These are phyloP conservation scores for Cantharis flavilabris DNA, from an alignment of 2,888 invertebrate species.

Conservation along the genomic window DNA sequence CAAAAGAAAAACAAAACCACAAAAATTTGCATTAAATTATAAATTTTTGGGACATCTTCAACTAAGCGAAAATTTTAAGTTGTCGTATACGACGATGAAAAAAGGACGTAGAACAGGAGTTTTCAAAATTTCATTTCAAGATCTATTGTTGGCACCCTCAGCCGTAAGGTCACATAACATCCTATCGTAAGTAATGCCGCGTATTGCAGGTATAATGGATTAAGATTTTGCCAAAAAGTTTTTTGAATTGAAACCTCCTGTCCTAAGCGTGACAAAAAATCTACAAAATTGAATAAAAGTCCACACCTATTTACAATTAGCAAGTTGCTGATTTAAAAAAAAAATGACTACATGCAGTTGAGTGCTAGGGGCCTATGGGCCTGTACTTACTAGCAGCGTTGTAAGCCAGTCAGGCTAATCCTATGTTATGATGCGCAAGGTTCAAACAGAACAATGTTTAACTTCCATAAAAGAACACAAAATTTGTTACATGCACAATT, in stretches of 20 bases:
- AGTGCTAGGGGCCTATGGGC: slow-evolving; percentile 45
- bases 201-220: too few relatives aligned
- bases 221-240: not conserved
- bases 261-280: not conserved
- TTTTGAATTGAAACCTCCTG: not conserved
- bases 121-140: not conserved
- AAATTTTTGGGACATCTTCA: not conserved
- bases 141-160: too few relatives aligned
- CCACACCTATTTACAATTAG: not conserved
- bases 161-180: too few relatives aligned
- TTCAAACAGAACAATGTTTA: slow-evolving; percentile 76
- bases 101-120: not conserved
- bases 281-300: not conserved
- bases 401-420: slow-evolving; percentile 63
- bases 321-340: not conserved
- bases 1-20: slow-evolving; percentile 14
- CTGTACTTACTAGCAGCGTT: slow-evolving; percentile 53
- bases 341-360: slow-evolving; percentile 44
- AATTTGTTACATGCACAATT: slow-evolving; percentile 44
- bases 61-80: not conserved
- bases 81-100: not conserved
- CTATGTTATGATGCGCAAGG: slow-evolving; percentile 75
- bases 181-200: too few relatives aligned
- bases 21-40: slow-evolving; percentile 2
- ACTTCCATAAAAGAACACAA: slow-evolving; percentile 54